Evolutionary conservation across 2,113 vertebrate species (phyloP).

Genomic region (Galbula dea): DNA sequence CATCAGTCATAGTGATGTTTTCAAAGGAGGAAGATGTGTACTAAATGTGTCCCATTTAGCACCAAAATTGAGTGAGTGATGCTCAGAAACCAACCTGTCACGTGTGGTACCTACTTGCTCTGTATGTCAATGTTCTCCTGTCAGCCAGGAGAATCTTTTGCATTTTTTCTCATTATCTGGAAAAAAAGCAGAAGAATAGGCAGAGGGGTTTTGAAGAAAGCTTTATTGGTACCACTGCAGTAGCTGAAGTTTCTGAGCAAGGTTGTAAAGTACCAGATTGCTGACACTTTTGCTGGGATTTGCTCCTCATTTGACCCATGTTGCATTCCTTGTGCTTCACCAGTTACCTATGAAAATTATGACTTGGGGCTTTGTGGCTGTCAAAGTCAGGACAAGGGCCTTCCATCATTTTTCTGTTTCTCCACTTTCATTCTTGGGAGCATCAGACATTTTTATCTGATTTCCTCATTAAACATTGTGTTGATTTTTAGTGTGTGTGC

Average conservation of each 20-base stretch:
- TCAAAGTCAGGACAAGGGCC: neutral
- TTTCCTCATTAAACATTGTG: neutral
- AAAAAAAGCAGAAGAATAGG: neutral
- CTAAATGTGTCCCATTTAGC: neutral
- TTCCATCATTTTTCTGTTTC: fast-evolving
- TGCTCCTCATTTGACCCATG: neutral
- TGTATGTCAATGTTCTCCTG: neutral
- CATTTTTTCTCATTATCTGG: neutral
- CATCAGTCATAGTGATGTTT: neutral
- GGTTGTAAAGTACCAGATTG: neutral
- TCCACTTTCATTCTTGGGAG: neutral
- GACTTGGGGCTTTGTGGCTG: neutral
- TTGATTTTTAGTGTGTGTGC: neutral
- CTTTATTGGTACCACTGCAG: neutral
- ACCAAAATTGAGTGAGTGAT: neutral
- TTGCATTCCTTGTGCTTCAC: neutral
- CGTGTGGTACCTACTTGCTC: neutral
- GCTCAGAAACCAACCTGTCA: neutral
- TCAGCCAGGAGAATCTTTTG: neutral
- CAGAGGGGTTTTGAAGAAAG: neutral
- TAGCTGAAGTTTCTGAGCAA: neutral
- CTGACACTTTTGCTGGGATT: neutral
- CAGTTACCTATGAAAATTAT: neutral
- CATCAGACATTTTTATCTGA: neutral
- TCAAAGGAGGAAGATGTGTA: neutral